phyloP scores from a whole-genome alignment of 2,888 invertebrate species.

The Hoplodrina blanda region DNA sequence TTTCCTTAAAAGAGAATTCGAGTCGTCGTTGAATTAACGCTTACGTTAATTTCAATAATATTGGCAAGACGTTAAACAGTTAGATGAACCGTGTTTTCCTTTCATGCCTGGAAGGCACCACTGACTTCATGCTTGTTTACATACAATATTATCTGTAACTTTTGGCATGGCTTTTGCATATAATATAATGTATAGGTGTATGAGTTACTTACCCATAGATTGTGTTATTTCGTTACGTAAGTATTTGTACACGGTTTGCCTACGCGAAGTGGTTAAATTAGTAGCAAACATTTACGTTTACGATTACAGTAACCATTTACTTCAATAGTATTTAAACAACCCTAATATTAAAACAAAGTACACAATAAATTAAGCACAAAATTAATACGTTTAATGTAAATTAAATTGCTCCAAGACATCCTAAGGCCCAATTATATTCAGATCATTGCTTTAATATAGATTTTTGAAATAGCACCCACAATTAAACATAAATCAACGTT shows the following conservation, averaged over 20 bases:
- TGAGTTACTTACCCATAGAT: background rate
- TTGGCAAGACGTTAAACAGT: slow-evolving; percentile 20
- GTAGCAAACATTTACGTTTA: background rate
- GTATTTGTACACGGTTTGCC: background rate
- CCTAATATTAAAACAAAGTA: background rate
- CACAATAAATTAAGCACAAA: background rate
- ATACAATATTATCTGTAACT: slow-evolving; percentile 33
- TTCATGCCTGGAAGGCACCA: slow-evolving; percentile 20
- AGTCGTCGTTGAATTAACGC: slow-evolving; percentile 1
- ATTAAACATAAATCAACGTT: slow-evolving; percentile 52
- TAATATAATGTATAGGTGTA: background rate
- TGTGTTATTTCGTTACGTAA: slow-evolving; percentile 18
- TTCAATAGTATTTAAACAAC: slow-evolving; percentile 7
- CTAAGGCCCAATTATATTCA: slow-evolving; percentile 46
- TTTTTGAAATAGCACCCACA: slow-evolving; percentile 55
- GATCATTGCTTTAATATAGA: slow-evolving; percentile 55
- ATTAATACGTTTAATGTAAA: slow-evolving; percentile 14
- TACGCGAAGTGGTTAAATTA: background rate
- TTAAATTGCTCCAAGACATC: slow-evolving; percentile 2
- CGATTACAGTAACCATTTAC: background rate
- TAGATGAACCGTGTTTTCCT: slow-evolving; percentile 22
- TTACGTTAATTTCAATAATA: slow-evolving; percentile 19
- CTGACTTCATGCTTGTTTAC: slow-evolving; percentile 32
- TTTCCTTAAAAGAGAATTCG: background rate
- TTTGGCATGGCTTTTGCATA: background rate